Evolutionary conservation across 2,113 vertebrate genomes (phyloP), one percentile per base, ranked within the genome.

Genomic region (Brienomyrus brachyistius): DNA sequence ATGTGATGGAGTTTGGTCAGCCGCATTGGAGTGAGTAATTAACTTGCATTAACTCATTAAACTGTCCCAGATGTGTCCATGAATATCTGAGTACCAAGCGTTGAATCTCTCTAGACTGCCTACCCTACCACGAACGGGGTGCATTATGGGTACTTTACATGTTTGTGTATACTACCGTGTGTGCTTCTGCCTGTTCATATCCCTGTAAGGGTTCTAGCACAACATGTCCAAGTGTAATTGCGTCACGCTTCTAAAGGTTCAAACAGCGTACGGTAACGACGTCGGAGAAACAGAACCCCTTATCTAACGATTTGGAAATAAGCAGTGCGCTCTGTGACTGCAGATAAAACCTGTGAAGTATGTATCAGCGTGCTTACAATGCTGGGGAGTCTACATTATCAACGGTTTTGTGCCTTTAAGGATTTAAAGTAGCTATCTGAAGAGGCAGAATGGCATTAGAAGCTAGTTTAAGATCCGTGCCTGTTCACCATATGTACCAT

Each of bases 41-140:
- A 95, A 95, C 93, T 94, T 94, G 94, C 93, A 95, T 95, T 95
- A 95, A 96, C 94, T 95, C 94, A 96, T 96, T 96, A 95, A 96
- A 95, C 92, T 94, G 94, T 95, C 94, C 95, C 95, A 96, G 95
- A 95, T 96, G 95, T 95, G 94, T 92, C 91, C 93, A 92, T 94
- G 94, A 95, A 95, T 95, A 94, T 93, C 91, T 92, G 91, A 86
- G 90, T 90, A 85, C 19, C 27, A 23, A 50, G 85, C 47, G 2
- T 13, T 23, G 59, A 51, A 74, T 70, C 91, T 40, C 56, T 48
- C 47, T 43, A 88, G 89, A 91, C 90, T 88, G 83, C 50, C 89
- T 90, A 59, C 54, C 82, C 77, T 77, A 84, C 90, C 90, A 83
- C 88, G 91, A 92, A 23, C 31, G 17, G 86, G 21, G 21, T 62